Evolutionary conservation across 2,888 invertebrate genomes (phyloP), one percentile per base, ranked within the genome.

Genomic region (Neoaliturus tenellus): DNA sequence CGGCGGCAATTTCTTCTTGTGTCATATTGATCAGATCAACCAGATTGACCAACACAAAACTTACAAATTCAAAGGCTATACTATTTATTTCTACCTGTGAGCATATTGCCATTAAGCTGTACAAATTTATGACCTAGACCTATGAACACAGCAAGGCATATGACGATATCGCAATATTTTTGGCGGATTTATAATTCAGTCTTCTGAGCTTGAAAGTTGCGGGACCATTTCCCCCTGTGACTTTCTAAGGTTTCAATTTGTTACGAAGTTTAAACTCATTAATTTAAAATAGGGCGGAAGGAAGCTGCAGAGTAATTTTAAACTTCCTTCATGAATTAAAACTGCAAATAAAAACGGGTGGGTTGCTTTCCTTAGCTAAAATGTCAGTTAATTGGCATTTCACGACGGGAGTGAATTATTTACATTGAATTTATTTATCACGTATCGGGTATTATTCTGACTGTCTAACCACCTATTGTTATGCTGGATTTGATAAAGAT

Each of bases 251-350:
- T 62, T 62, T 28, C 6, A 31, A 25, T 31, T 28, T 55, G n/a
- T 62, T 62, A 62, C 31, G 31, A 31, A 31, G 14, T 28, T 41
- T 39, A 20, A 71, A 3, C 67, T 35, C 35, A 39, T 41, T 71
- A 39, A 35, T 71, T 39, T 41, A 17, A 39, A 71, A 39, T 71
- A n/a, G 20, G 39, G 71, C 39, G 71, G 39, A 39, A 39, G 71
- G 71, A 71, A 71, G 71, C 39, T 71, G 39, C 39, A 71, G 39
- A 71, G 71, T 71, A 71, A 71, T 71, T 71, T 39, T 41, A 23
- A 71, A 71, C 71, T 71, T 71, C 39, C 71, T 8, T 71, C n/a
- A 71, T 41, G 35, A 39, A 39, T 71, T 71, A 23, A 71, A 71
- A 20, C 6, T 39, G 23, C 20, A 71, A 71, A 67, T 33, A 31